Conservation (phyloP, 2,797 vertebrate genomes). For the Cryptoprocta ferox region DNA sequence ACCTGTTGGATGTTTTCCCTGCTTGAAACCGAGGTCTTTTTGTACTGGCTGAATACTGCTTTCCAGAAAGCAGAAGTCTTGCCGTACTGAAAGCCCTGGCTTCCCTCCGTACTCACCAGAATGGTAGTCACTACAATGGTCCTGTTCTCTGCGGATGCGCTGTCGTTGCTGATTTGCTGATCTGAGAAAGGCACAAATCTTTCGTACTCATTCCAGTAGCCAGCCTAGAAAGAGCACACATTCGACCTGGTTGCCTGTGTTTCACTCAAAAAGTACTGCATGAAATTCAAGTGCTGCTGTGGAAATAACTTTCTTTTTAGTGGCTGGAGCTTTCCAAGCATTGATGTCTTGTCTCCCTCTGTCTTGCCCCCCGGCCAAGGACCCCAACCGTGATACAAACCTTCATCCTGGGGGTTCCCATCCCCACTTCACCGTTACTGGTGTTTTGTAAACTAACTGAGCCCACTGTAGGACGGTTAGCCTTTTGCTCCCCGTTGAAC, state of each 20-base stretch:
- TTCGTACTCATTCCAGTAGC: slow-evolving; percentile 99
- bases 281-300: slow-evolving; percentile 23
- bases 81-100: slow-evolving; percentile 30
- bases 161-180: slow-evolving; percentile 94
- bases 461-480: background rate
- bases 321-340: slow-evolving; percentile 30
- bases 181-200: slow-evolving; percentile 98
- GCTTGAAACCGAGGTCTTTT: slow-evolving; percentile 34
- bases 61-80: slow-evolving; percentile 47
- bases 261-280: slow-evolving; percentile 38
- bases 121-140: slow-evolving; percentile 99
- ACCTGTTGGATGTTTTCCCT: slow-evolving; percentile 10
- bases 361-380: background rate
- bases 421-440: background rate
- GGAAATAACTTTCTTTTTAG: background rate
- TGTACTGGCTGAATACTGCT: slow-evolving; percentile 30
- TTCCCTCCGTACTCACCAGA: slow-evolving; percentile 93
- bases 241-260: slow-evolving; percentile 51
- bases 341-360: background rate
- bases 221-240: slow-evolving; percentile 92
- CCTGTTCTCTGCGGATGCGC: slow-evolving; percentile 97
- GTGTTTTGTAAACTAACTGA: slow-evolving; percentile 45
- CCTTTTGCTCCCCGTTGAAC: background rate
- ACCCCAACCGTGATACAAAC: background rate
- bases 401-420: background rate